Base-by-base conservation (phyloP, 2,888 invertebrate genomes). In the Athalia rosae region DNA sequence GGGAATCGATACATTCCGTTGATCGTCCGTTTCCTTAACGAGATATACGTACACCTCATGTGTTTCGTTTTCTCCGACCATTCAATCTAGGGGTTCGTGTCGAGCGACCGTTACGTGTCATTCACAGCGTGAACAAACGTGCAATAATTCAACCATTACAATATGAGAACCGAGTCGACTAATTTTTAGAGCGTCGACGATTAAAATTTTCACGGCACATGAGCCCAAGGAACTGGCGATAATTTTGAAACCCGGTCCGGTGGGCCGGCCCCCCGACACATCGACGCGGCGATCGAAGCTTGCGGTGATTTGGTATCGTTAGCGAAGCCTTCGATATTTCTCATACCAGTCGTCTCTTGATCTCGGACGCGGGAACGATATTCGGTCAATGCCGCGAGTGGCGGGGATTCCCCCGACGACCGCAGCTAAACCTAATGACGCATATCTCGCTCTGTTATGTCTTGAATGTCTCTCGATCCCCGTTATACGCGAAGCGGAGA, bases 401-500 rank as follows among this genome's bases (percentile, higher is more conserved):
- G 45, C 76, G 13, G 56, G 76, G 64, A 56, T 62, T 66, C 64
- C 76, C 76, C 41, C 15, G 64, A 64, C 62, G 50, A 50, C 74
- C 62, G 15, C 7, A 62, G 74, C 56, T 47, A 69, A 28, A 69
- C 69, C 67, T 77, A 77, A 73, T 71, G 74, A 63, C 87, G 87
- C 88, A 87, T 88, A 89, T 88, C 88, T 87, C 86, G 83, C 84
- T 85, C 85, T 84, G 88, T 88, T 87, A 87, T 87, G 86, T 87
- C 87, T 86, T 85, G 88, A 86, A 87, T 89, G 88, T n/a, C n/a
- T n/a, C n/a, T n/a, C n/a, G n/a, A n/a, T n/a, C n/a, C n/a, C n/a
- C n/a, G n/a, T n/a, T n/a, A n/a, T 81, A 69, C 53, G 71, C 45
- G 28, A 80, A 79, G 63, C 28, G 28, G 80, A 78, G 76, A 80